Evolutionary conservation across 1,140 invertebrate species (phyloP), one percentile per base, ranked within the genome.

Genomic region (Platyura marginata): DNA sequence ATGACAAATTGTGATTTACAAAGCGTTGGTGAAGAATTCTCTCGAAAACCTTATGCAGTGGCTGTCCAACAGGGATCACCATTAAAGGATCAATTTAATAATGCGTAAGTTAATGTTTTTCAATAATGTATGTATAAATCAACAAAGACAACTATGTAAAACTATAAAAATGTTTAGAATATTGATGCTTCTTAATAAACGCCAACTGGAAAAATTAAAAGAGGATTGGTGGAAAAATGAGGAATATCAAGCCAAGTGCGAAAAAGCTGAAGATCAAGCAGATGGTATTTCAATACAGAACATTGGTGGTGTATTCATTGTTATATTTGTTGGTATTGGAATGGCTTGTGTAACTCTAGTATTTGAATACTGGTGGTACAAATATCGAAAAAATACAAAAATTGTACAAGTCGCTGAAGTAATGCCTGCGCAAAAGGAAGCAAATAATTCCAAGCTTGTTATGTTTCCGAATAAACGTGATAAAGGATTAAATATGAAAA

Each of bases 241-340:
- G 55, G 73, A 78, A 0, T 67, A 75, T 1, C 75, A 73, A 11
- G 74, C 76, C 50, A 68, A 75, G 20, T 98, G 94, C 59, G 82
- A 90, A 33, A 81, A 86, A 51, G 71, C 81, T 35, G 86, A 92
- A 43, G 83, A 93, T 56, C 86, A 95, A 59, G 88, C 81, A 13
- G 91, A 94, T 51, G 92, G 93, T 29, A 98, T 98, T 52, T 92
- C 87, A 44, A 95, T 98, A 47, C 76, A 92, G 49, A 97, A 97
- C 57, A 98, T 97, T 46, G 90, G 93, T 33, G 93, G 93, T 1
- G 92, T 97, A 0, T 98, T 97, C 54, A 91, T 97, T 36, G 86
- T 94, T 0, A 93, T 95, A 47, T 89, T 94, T 50, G 85, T 91
- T 40, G 91, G 91, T 0, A 93, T 95, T 34, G 81, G 81, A 0